phyloP scores from a whole-genome alignment of 2,113 vertebrate species.

The Macquaria australasica region DNA sequence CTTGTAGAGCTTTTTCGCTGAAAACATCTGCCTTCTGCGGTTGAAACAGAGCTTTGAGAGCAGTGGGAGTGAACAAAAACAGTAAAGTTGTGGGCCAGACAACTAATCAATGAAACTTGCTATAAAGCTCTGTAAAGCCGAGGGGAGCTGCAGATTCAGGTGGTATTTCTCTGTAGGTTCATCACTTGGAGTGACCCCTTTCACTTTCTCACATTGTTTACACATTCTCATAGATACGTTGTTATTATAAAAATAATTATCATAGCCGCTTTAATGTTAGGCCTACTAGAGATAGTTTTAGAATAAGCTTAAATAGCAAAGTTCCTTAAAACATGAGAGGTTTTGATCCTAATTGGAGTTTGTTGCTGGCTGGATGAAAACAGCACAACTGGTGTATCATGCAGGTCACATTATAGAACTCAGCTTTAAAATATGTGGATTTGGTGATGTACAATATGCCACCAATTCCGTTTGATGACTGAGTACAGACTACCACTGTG shows the following conservation, averaged over 20 bases:
- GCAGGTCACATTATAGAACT: neutral
- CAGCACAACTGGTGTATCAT: neutral
- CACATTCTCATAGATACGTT: neutral
- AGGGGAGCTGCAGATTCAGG: neutral
- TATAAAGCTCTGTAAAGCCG: neutral
- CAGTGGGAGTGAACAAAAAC: neutral
- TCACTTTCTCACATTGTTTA: neutral
- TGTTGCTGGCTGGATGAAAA: neutral
- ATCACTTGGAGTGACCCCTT: neutral
- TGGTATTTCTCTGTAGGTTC: neutral
- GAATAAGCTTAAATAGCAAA: neutral
- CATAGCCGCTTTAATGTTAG: neutral
- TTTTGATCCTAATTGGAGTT: constrained; percentile 1
- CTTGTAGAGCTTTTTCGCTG: neutral
- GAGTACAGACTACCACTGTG: neutral
- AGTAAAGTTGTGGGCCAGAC: neutral
- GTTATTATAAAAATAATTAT: neutral
- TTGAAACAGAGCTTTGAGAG: neutral
- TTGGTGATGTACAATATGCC: neutral
- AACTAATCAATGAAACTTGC: neutral
- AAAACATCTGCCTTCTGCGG: neutral
- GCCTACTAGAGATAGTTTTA: neutral
- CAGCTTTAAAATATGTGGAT: constrained; percentile 5
- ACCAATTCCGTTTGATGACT: neutral
- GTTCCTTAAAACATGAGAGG: neutral